Conservation (phyloP, 2,113 vertebrate genomes). For the Python bivittatus region DNA sequence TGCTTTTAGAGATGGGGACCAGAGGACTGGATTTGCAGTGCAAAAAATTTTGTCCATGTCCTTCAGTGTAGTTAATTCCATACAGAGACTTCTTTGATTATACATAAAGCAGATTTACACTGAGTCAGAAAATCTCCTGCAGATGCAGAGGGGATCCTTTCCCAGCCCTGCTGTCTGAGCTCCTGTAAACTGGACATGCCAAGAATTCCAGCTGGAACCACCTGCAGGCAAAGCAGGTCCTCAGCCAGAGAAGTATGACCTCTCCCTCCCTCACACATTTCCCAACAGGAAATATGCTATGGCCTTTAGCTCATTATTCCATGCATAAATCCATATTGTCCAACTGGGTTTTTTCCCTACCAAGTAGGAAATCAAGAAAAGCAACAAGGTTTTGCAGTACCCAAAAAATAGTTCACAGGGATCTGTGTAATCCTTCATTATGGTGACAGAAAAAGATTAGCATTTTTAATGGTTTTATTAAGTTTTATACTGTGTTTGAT, state of each 20-base stretch:
- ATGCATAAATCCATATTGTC: too few relatives aligned
- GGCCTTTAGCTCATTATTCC: not conserved
- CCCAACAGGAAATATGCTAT: not conserved
- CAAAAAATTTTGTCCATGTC: not conserved
- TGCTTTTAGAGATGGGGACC: not conserved
- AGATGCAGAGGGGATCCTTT: not conserved
- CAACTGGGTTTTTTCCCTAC: not conserved
- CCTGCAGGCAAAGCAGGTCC: not conserved
- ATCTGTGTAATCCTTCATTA: conserved; percentile 14
- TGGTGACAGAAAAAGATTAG: not conserved
- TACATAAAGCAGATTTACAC: not conserved
- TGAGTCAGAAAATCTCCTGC: not conserved
- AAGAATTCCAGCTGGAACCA: not conserved
- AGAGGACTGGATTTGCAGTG: not conserved
- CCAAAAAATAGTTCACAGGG: not conserved
- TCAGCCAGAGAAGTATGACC: not conserved
- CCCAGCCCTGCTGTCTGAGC: not conserved
- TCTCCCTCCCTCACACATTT: not conserved
- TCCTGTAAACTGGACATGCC: too few relatives aligned
- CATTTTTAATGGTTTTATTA: not conserved
- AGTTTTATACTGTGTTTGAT: not conserved
- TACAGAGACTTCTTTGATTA: not conserved
- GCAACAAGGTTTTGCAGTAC: not conserved
- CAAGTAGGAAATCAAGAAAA: not conserved
- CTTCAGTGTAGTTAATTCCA: not conserved